Evolutionary conservation across 1,140 invertebrate genomes (phyloP), one percentile per base, ranked within the genome.

Genomic region (Drosophila simulans): DNA sequence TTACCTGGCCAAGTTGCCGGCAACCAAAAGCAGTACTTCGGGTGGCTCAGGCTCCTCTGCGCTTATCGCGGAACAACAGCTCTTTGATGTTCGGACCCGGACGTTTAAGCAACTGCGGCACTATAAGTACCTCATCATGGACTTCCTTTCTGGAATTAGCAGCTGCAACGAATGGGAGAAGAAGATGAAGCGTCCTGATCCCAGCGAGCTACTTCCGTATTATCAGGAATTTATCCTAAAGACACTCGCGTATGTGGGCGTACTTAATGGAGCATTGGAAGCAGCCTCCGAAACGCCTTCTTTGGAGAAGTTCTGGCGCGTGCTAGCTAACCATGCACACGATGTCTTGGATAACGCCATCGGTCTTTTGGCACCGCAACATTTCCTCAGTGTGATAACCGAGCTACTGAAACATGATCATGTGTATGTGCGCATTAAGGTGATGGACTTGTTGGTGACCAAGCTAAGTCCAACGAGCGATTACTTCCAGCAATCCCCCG

Each of bases 391-490:
- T 25, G 97, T 97, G 1, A 93, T 98, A 3, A 93, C 94, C 57
- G 94, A 95, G 1, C 93, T 98, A 39, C 90, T 98, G 71, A 92
- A 94, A 13, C 95, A 97, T 77, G 93, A 95, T 17, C 80, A 96
- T 12, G 77, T 94, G 1, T 94, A 94, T 2, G 95, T 98, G 1
- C 94, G 96, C 77, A 94, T 95, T 52, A 97, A 97, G 91, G 95
- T 96, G 0, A 94, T 98, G 92, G 97, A 98, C 80, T 90, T 99
- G 22, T 91, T 98, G 0, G 97, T 97, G 77, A 93, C 93, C 15
- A 96, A 97, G 92, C 92, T 98, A 4, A 94, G 96, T 46, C 94
- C 95, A 45, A 94, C 94, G 37, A 92, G 93, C n/a, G 94, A 95
- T 56, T 95, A 95, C 71, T 94, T 95, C 48, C 84, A 92, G 13